Conservation (phyloP, 2,888 invertebrate genomes). For the Sisyra nigra region DNA sequence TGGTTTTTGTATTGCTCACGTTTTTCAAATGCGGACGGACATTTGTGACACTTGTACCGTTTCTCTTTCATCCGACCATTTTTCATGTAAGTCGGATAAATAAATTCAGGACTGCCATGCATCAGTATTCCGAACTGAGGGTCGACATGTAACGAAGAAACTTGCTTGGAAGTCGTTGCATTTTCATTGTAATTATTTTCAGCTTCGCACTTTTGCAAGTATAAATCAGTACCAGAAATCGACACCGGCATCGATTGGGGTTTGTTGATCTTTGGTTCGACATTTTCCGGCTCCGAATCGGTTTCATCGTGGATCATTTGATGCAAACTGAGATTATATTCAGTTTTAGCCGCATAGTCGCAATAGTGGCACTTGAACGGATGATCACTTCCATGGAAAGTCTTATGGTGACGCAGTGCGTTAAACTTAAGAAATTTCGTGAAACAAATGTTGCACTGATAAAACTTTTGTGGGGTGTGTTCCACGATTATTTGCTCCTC, state of each 20-base stretch:
- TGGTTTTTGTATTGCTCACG: constrained; percentile 72
- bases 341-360: constrained; percentile 50
- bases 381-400: constrained; percentile 45
- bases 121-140: constrained; percentile 51
- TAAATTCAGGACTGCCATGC: constrained; percentile 61
- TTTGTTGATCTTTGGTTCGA: constrained; percentile 1
- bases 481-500: constrained; percentile 7
- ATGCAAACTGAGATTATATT: constrained; percentile 50
- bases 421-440: constrained; percentile 58
- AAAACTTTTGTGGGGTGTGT: constrained; percentile 21
- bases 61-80: constrained; percentile 61
- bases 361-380: constrained; percentile 54
- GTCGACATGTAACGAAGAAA: constrained; percentile 34
- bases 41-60: constrained; percentile 68
- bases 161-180: no score
- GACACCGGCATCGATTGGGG: constrained; percentile 29
- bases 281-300: constrained; percentile 21
- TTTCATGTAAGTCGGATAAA: constrained; percentile 56
- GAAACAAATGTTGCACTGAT: constrained; percentile 46
- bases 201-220: constrained; percentile 43
- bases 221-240: constrained; percentile 46
- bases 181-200: constrained; percentile 12
- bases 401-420: constrained; percentile 51
- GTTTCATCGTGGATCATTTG: constrained; percentile 28
- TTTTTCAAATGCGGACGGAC: constrained; percentile 78